These are phyloP conservation scores for Agriopis marginaria DNA, from an alignment of 2,888 invertebrate species.

Conservation along the genomic window DNA sequence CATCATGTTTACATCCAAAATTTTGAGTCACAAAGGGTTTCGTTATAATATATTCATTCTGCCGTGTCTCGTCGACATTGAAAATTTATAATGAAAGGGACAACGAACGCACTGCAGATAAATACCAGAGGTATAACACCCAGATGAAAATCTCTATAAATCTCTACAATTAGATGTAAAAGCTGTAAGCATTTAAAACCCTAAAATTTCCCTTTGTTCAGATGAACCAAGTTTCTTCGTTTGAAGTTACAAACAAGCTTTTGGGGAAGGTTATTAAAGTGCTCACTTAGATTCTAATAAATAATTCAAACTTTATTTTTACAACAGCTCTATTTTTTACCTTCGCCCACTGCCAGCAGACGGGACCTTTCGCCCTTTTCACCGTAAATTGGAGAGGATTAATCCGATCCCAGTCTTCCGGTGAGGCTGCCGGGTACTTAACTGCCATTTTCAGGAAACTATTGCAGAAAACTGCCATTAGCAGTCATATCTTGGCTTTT, in stretches of 20 bases:
- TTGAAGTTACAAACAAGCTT: constrained; percentile 18
- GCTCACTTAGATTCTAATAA: constrained; percentile 15
- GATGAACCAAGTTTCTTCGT: constrained; percentile 18
- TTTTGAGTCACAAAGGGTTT: not conserved
- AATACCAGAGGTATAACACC: not conserved
- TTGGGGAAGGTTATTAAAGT: constrained; percentile 16
- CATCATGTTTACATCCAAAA: constrained; percentile 11
- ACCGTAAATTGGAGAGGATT: constrained; percentile 15
- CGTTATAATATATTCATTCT: constrained; percentile 7
- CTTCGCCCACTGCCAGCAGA: not conserved
- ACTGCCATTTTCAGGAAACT: constrained; percentile 16
- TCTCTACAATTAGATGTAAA: constrained; percentile 12
- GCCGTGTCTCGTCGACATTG: constrained; percentile 13
- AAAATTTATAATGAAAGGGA: constrained; percentile 18
- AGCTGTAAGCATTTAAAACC: constrained; percentile 16
- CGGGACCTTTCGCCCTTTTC: constrained; percentile 17
- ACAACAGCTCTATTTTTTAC: constrained; percentile 22
- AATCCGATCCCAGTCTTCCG: constrained; percentile 17
- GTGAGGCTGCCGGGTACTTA: constrained; percentile 7
- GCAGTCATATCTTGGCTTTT: not conserved
- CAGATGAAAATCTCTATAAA: constrained; percentile 13
- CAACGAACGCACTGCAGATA: constrained; percentile 7
- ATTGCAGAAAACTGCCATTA: constrained; percentile 8
- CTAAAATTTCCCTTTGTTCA: constrained; percentile 15
- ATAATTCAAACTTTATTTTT: constrained; percentile 24